Evolutionary conservation across 2,797 vertebrate species (phyloP).

Genomic region (Alfaro cultratus): DNA sequence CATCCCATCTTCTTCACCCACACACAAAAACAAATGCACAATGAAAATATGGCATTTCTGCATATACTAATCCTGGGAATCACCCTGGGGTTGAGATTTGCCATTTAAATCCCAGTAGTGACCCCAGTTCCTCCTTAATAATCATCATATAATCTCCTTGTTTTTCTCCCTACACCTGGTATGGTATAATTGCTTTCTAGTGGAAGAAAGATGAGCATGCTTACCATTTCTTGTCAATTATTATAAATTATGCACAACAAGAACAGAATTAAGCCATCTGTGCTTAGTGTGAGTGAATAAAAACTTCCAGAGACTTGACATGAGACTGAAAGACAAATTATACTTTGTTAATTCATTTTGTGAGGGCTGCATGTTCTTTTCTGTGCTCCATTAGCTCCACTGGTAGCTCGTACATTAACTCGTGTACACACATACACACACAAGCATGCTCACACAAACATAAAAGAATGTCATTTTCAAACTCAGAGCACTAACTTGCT

Average conservation of each 20-base stretch:
- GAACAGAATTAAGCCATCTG: constrained; percentile 19
- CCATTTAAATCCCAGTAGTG: constrained; percentile 24
- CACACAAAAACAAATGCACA: constrained; percentile 45
- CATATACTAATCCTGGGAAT: constrained; percentile 45
- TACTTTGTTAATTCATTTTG: constrained; percentile 33
- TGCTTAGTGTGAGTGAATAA: constrained; percentile 14
- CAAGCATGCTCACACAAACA: constrained; percentile 20
- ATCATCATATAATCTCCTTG: constrained; percentile 24
- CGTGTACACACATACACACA: background rate
- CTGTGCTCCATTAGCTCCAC: constrained; percentile 65
- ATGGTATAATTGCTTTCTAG: constrained; percentile 15
- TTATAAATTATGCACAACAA: constrained; percentile 36
- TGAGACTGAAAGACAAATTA: constrained; percentile 27
- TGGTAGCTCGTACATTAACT: constrained; percentile 47
- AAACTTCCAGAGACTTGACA: constrained; percentile 17
- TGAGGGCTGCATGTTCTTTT: constrained; percentile 29
- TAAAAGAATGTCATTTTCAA: constrained; percentile 51
- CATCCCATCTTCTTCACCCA: constrained; percentile 33
- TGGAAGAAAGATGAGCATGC: constrained; percentile 1
- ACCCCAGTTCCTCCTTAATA: constrained; percentile 37
- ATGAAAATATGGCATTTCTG: constrained; percentile 34
- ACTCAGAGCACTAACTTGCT: constrained; percentile 44
- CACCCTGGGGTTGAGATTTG: constrained; percentile 29
- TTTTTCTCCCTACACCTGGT: constrained; percentile 12
- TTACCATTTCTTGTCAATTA: constrained; percentile 23